phyloP scores from a whole-genome alignment of 2,888 invertebrate genomes.

The Cephalotes varians region DNA sequence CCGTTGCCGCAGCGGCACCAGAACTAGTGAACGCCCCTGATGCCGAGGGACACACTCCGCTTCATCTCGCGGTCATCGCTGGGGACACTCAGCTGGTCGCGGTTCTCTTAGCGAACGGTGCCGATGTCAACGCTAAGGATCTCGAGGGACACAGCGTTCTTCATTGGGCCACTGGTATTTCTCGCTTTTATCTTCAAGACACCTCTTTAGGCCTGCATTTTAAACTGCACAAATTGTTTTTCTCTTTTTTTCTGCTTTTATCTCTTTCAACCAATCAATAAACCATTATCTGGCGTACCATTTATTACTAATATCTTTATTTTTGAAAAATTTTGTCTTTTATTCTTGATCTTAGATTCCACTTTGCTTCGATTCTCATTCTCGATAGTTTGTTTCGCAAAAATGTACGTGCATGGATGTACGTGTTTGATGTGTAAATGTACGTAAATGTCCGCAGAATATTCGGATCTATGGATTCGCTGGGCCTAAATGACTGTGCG shows the following conservation, averaged over 20 bases:
- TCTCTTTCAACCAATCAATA: not conserved
- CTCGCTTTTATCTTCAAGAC: not conserved
- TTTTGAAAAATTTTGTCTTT: not conserved
- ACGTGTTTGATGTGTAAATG: too few species aligned
- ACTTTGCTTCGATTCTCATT: not conserved
- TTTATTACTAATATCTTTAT: not conserved
- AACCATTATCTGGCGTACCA: not conserved
- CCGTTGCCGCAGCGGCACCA: slow-evolving; percentile 95
- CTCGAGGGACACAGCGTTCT: slow-evolving; percentile 98
- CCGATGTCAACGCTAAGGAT: slow-evolving; percentile 96
- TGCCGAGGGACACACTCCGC: slow-evolving; percentile 97
- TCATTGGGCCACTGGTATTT: slow-evolving; percentile 95
- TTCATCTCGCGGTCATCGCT: slow-evolving; percentile 98
- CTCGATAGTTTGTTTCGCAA: not conserved
- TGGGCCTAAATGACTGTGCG: too few species aligned
- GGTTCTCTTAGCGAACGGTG: slow-evolving; percentile 94
- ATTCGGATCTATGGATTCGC: not conserved
- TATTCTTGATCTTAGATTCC: not conserved
- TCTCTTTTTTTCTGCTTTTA: not conserved
- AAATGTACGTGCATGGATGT: not conserved
- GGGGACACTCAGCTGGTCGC: slow-evolving; percentile 95
- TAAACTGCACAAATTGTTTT: not conserved
- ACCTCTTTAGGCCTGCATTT: not conserved
- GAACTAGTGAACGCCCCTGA: slow-evolving; percentile 94
- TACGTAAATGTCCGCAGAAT: not conserved